A percentile compares a stretch with the other conserved stretches of the same genome.
Conservation (phyloP, 2,113 vertebrate genomes). For the Mungos mungo region DNA sequence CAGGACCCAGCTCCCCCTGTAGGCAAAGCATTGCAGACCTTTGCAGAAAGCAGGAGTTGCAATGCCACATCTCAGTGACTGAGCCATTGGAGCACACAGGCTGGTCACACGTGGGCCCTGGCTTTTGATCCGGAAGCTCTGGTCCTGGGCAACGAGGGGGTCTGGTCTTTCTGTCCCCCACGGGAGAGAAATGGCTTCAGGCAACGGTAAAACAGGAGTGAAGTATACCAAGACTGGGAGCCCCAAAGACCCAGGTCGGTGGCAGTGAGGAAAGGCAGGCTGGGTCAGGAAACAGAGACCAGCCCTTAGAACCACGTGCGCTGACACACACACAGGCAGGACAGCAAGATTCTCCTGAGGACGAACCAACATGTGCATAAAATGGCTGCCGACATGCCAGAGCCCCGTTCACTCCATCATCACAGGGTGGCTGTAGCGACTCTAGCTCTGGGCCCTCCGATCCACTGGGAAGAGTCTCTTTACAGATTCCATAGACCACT, state of each 20-base stretch:
- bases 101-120: neutral
- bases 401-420: accelerated
- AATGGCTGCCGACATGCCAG: neutral
- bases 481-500: neutral
- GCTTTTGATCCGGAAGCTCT: neutral
- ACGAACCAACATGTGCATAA: neutral
- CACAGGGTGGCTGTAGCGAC: neutral
- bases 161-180: neutral
- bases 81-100: neutral
- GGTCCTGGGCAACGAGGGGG: neutral
- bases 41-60: neutral
- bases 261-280: neutral
- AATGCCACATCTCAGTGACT: neutral
- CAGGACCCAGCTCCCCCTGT: neutral
- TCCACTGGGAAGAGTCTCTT: neutral
- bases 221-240: neutral
- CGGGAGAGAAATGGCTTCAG: neutral
- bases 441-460: neutral
- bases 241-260: neutral
- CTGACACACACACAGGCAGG: neutral
- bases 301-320: neutral
- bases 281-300: neutral
- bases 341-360: neutral
- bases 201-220: neutral
- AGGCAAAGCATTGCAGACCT: neutral